These are phyloP conservation scores for Nephrotoma flavescens DNA, from an alignment of 2,888 invertebrate genomes.

Conservation along the genomic window DNA sequence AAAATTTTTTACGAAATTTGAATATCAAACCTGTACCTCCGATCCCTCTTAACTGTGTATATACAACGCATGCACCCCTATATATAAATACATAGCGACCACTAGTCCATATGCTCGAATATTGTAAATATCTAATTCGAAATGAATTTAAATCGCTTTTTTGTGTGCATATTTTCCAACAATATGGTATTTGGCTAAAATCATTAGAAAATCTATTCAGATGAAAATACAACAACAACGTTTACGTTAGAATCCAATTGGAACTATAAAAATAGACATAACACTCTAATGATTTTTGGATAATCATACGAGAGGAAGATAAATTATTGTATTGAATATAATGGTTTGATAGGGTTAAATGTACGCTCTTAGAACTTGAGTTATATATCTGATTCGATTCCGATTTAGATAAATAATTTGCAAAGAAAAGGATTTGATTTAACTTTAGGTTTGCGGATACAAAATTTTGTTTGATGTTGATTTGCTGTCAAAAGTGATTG, in stretches of 20 bases:
- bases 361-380: neutral
- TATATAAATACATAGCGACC: constrained; percentile 14
- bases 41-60: neutral
- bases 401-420: neutral
- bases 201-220: neutral
- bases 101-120: constrained; percentile 20
- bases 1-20: neutral
- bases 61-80: neutral
- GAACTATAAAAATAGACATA: neutral
- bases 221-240: neutral
- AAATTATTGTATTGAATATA: neutral
- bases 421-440: neutral
- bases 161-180: neutral
- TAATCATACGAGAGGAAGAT: neutral
- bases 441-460: neutral
- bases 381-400: neutral
- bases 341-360: neutral
- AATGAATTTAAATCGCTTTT: neutral
- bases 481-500: no score
- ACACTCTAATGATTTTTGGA: neutral
- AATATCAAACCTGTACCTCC: neutral
- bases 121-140: neutral
- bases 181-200: neutral
- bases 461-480: neutral
- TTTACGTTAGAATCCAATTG: neutral